phyloP scores from a whole-genome alignment of 2,113 vertebrate genomes.

The Cryptomyrus ogoouensis region DNA sequence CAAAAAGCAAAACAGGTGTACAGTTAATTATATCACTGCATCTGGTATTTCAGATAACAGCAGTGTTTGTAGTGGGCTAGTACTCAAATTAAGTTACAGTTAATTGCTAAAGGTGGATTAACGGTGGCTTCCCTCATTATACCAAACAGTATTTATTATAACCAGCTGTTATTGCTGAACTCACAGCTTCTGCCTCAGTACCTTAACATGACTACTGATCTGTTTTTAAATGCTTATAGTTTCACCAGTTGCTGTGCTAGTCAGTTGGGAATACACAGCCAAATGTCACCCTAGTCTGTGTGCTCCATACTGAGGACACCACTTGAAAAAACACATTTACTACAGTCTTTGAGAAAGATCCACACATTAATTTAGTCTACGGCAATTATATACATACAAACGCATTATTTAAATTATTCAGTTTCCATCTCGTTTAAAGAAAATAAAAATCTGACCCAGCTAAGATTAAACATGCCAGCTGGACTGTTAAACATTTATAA shows the following conservation, averaged over 20 bases:
- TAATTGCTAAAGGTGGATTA: background rate
- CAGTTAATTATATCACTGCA: background rate
- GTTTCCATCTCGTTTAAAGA: background rate
- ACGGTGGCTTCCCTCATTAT: background rate
- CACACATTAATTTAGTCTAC: background rate
- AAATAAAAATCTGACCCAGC: background rate
- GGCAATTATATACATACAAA: background rate
- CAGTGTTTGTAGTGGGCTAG: too few species aligned
- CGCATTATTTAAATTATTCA: background rate
- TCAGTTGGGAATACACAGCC: background rate
- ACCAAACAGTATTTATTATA: background rate
- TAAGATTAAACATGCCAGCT: background rate
- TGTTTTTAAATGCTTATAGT: background rate
- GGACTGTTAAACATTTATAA: background rate
- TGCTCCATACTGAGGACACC: background rate
- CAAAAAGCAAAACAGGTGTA: background rate
- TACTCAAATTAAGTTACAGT: too few species aligned
- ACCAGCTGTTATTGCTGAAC: background rate
- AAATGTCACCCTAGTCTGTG: background rate
- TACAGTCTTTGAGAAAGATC: background rate
- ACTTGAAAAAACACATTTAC: background rate
- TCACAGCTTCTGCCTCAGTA: background rate
- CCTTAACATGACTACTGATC: background rate
- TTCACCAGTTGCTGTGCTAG: background rate
- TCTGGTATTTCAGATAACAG: too few species aligned